phyloP scores from a whole-genome alignment of 2,797 vertebrate genomes.

The Chromis chromis region DNA sequence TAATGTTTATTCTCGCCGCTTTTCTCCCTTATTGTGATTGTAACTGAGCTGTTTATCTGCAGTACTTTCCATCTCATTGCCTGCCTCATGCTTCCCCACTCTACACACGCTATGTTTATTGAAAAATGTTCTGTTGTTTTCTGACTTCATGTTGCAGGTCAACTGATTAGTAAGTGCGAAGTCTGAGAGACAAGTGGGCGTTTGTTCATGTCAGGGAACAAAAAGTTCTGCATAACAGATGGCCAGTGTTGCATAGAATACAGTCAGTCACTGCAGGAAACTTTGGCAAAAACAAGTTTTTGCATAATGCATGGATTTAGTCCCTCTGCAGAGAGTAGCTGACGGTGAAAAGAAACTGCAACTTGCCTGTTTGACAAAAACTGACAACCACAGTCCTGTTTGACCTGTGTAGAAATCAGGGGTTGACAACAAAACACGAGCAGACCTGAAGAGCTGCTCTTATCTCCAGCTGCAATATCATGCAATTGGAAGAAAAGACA shows the following conservation, averaged over 20 bases:
- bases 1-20: neutral
- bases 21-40: constrained; percentile 3
- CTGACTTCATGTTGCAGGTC: constrained; percentile 26
- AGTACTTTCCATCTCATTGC: neutral
- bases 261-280: constrained; percentile 33
- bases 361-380: constrained; percentile 9
- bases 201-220: constrained; percentile 46
- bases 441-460: constrained; percentile 3
- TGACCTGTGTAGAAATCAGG: neutral
- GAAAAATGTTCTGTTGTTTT: constrained; percentile 43
- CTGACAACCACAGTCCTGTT: neutral
- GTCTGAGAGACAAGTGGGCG: constrained; percentile 52
- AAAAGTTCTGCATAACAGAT: constrained; percentile 66
- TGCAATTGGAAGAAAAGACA: constrained; percentile 15
- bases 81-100: neutral
- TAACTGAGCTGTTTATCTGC: constrained; percentile 3
- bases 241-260: constrained; percentile 37
- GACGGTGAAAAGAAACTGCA: constrained; percentile 12
- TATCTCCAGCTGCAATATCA: constrained; percentile 4
- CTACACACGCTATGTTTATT: constrained; percentile 5
- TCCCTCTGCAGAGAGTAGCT: constrained; percentile 4
- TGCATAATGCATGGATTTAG: constrained; percentile 3
- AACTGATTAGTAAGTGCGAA: constrained; percentile 61
- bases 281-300: constrained; percentile 4
- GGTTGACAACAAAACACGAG: too few relatives aligned